phyloP scores from a whole-genome alignment of 1,140 invertebrate genomes.

The Mercenaria mercenaria region DNA sequence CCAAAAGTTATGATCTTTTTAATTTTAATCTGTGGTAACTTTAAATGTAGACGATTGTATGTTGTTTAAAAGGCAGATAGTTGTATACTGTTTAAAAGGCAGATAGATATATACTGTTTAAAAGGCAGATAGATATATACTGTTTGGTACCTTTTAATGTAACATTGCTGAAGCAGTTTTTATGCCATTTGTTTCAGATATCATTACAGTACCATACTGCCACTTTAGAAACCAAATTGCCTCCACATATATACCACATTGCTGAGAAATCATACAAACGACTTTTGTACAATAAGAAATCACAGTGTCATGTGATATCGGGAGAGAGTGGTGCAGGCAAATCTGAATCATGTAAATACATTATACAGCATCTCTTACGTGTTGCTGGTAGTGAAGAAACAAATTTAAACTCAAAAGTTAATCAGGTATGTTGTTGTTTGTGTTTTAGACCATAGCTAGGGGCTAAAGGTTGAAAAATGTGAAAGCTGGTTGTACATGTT shows the following conservation, averaged over 20 bases:
- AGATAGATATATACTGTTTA: no score
- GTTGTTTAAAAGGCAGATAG: no score
- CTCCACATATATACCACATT: slow-evolving; percentile 94
- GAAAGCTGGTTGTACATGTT: no score
- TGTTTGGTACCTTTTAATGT: background rate
- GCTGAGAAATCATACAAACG: slow-evolving; percentile 92
- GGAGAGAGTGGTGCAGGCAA: slow-evolving; percentile 99
- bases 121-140: background rate
- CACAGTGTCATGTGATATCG: slow-evolving; percentile 87
- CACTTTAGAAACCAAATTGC: slow-evolving; percentile 85
- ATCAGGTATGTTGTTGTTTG: slow-evolving; percentile 69
- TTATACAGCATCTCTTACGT: slow-evolving; percentile 79
- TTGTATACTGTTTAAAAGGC: no score
- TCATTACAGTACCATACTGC: slow-evolving; percentile 72
- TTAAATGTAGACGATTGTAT: no score
- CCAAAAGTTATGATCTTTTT: no score
- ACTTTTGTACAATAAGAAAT: slow-evolving; percentile 91
- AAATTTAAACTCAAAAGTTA: slow-evolving; percentile 77
- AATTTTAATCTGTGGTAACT: no score
- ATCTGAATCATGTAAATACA: slow-evolving; percentile 90
- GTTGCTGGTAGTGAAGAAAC: slow-evolving; percentile 73
- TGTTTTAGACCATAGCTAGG: no score
- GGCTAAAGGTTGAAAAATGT: no score
- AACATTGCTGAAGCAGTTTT: no score
- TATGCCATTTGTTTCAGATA: no score